A percentile compares a stretch with the other conserved stretches of the same genome.
Evolutionary conservation across 2,888 invertebrate genomes (phyloP).

Genomic region (Iphiclides podalirius): DNA sequence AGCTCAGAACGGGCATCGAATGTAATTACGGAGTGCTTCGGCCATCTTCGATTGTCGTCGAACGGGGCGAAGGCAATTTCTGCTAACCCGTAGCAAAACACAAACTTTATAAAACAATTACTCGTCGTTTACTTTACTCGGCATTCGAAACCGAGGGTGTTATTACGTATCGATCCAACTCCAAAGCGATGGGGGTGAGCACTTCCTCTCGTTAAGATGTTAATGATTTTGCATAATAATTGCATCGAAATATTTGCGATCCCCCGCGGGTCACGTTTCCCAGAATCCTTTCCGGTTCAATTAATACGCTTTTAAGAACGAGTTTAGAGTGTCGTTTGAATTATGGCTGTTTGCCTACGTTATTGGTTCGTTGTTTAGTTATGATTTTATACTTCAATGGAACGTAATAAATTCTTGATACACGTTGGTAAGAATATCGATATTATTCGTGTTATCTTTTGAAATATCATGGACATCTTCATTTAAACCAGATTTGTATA

Average conservation of each 20-base stretch:
- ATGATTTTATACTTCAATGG: too few relatives aligned
- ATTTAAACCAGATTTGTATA: too few relatives aligned
- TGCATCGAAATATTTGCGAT: conserved; percentile 39
- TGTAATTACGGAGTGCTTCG: conserved; percentile 4
- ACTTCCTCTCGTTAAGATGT: conserved; percentile 58
- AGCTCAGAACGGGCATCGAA: too few relatives aligned
- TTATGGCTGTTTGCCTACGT: not conserved
- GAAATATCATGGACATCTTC: too few relatives aligned
- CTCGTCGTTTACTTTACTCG: conserved; percentile 21
- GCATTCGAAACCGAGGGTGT: conserved; percentile 34
- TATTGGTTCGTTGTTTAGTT: too few relatives aligned
- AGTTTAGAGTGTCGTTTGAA: conserved; percentile 2
- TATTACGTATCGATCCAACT: conserved; percentile 43
- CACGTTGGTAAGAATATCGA: too few relatives aligned
- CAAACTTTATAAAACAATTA: conserved; percentile 25
- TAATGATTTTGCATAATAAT: conserved; percentile 73
- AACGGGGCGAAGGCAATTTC: conserved; percentile 14
- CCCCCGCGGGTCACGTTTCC: conserved; percentile 25
- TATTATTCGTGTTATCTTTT: too few relatives aligned
- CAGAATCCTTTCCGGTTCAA: conserved; percentile 19
- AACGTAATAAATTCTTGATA: too few relatives aligned
- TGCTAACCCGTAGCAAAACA: conserved; percentile 17
- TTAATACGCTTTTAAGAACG: conserved; percentile 13
- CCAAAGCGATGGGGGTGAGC: conserved; percentile 36
- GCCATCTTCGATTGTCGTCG: conserved; percentile 9